Conservation (phyloP, 1,140 invertebrate genomes). For the Microplitis mediator region DNA sequence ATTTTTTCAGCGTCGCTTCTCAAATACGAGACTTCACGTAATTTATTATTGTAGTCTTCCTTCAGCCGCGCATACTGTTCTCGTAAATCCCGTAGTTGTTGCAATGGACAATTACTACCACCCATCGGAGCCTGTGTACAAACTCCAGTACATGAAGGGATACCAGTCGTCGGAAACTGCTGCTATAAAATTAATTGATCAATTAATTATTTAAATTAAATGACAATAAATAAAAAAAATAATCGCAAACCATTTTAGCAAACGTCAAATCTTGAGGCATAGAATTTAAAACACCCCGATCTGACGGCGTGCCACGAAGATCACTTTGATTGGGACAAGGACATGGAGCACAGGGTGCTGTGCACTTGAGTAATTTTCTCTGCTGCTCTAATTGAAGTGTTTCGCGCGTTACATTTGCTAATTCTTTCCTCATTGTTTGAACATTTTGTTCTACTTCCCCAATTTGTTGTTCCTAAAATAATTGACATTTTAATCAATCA, state of each 20-base stretch:
- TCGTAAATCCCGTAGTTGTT: constrained; percentile 59
- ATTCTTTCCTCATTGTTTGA: constrained; percentile 66
- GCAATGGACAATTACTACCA: constrained; percentile 36
- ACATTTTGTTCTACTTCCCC: constrained; percentile 68
- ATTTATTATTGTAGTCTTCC: constrained; percentile 66
- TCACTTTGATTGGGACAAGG: constrained; percentile 33
- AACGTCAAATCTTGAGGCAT: not conserved
- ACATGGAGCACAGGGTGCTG: constrained; percentile 46
- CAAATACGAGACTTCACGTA: constrained; percentile 64
- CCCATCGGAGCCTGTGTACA: constrained; percentile 42
- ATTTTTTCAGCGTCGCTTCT: constrained; percentile 61
- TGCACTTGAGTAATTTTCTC: constrained; percentile 57
- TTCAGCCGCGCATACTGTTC: constrained; percentile 65
- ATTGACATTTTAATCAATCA: not conserved
- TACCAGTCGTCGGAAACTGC: constrained; percentile 31
- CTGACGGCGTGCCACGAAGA: not conserved
- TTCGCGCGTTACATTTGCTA: constrained; percentile 66
- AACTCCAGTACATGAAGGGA: constrained; percentile 39
- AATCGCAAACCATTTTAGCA: not conserved
- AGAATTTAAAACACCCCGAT: not conserved
- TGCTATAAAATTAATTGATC: constrained; percentile 20
- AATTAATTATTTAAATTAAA: not conserved
- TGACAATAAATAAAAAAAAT: not conserved
- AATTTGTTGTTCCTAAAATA: constrained; percentile 65
- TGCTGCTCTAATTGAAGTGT: constrained; percentile 64